Evolutionary conservation across 2,797 vertebrate species (phyloP).

Genomic region (Pelobates cultripes): DNA sequence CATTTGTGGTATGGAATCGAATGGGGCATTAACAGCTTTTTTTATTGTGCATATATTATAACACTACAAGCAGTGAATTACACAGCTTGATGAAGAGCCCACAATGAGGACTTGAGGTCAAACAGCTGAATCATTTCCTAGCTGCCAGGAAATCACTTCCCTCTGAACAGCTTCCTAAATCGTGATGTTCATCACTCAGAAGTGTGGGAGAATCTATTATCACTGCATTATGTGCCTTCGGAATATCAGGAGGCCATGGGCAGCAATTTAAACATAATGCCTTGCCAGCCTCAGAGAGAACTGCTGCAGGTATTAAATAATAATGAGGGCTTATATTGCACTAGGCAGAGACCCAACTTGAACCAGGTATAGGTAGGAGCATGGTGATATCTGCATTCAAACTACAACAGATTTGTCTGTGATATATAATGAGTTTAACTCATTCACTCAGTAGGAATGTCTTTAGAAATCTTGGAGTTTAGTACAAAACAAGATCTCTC

Average conservation of each 20-base stretch:
- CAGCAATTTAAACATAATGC: constrained; percentile 21
- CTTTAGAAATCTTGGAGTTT: too few relatives aligned
- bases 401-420: neutral
- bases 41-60: constrained; percentile 15
- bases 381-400: neutral
- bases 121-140: constrained; percentile 30
- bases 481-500: too few relatives aligned
- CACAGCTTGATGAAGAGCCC: constrained; percentile 28
- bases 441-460: neutral
- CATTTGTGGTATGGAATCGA: neutral
- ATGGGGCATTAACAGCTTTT: neutral
- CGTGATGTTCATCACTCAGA: constrained; percentile 29
- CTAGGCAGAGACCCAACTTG: neutral
- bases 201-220: constrained; percentile 40
- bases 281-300: constrained; percentile 21
- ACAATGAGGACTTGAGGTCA: constrained; percentile 33
- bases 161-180: constrained; percentile 34
- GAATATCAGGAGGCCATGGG: constrained; percentile 35
- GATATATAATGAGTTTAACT: neutral
- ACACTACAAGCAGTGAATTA: neutral
- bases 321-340: constrained; percentile 3
- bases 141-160: constrained; percentile 30
- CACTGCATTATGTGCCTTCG: constrained; percentile 31
- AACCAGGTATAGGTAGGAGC: neutral
- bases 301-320: constrained; percentile 2